Evolutionary conservation across 1,140 invertebrate genomes (phyloP).

Genomic region (Trichonephila inaurata): DNA sequence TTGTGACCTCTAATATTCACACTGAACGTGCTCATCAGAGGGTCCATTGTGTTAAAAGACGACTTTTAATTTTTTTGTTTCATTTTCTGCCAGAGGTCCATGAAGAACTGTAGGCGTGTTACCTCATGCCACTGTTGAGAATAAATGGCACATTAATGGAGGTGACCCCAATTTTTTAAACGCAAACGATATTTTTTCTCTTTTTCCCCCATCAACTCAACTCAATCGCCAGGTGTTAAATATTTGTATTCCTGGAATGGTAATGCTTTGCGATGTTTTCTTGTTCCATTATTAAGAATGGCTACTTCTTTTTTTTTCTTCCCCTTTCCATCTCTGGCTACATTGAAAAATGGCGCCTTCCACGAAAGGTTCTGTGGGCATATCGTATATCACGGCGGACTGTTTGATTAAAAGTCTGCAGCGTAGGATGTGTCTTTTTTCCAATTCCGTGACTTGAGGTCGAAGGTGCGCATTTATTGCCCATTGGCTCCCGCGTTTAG

Average conservation of each 20-base stretch:
- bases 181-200: slow-evolving; percentile 50
- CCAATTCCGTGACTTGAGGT: background rate
- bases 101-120: slow-evolving; percentile 53
- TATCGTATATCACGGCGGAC: slow-evolving; percentile 31
- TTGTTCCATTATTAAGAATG: background rate
- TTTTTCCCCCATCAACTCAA: background rate
- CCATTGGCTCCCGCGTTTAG: slow-evolving; percentile 13
- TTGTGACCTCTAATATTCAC: slow-evolving; percentile 59
- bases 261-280: background rate
- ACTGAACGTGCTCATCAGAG: slow-evolving; percentile 37
- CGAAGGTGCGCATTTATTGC: slow-evolving; percentile 43
- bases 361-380: slow-evolving; percentile 15
- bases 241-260: slow-evolving; percentile 42
- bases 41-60: slow-evolving; percentile 60
- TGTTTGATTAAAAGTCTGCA: slow-evolving; percentile 3
- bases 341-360: slow-evolving; percentile 26
- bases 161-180: slow-evolving; percentile 60
- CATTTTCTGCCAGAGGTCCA: background rate
- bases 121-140: slow-evolving; percentile 47
- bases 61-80: slow-evolving; percentile 33
- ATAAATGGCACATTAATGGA: slow-evolving; percentile 66
- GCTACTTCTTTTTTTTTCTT: background rate
- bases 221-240: slow-evolving; percentile 56
- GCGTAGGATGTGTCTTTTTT: background rate
- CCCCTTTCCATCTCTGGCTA: background rate